These are phyloP conservation scores for Ephialtes manifestator DNA, from an alignment of 2,888 invertebrate genomes.

Conservation along the genomic window DNA sequence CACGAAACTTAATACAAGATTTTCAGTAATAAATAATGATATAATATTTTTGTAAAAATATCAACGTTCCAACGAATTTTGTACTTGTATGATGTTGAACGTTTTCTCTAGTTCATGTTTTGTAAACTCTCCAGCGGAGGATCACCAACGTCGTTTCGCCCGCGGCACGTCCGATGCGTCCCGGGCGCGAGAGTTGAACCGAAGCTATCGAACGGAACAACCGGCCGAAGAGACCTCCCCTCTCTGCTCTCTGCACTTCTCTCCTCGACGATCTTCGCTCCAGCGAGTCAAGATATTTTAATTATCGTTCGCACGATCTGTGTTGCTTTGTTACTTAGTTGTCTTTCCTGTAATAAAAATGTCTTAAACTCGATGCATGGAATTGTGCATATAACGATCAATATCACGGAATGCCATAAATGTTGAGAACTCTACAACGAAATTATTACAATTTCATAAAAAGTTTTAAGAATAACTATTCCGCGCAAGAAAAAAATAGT, in stretches of 20 bases:
- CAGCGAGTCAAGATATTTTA: constrained; percentile 79
- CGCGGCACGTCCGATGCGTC: constrained; percentile 79
- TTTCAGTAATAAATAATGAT: constrained; percentile 37
- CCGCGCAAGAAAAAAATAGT: too few species aligned
- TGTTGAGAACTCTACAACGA: neutral
- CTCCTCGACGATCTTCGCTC: constrained; percentile 10
- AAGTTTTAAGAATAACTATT: too few species aligned
- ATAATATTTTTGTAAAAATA: constrained; percentile 19
- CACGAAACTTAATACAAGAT: constrained; percentile 38
- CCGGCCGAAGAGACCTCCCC: constrained; percentile 54
- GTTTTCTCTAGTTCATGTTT: constrained; percentile 69
- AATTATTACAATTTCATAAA: too few species aligned
- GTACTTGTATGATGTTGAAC: constrained; percentile 4
- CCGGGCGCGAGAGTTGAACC: constrained; percentile 76
- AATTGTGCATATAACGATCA: too few species aligned
- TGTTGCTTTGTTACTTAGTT: constrained; percentile 34
- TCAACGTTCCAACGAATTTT: neutral
- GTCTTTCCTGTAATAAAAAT: constrained; percentile 40
- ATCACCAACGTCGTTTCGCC: constrained; percentile 84
- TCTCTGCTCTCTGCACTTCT: constrained; percentile 12
- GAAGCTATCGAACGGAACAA: constrained; percentile 79
- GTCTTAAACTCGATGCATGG: neutral
- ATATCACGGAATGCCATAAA: neutral
- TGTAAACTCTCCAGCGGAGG: constrained; percentile 75
- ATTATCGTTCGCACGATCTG: constrained; percentile 81